phyloP scores from a whole-genome alignment of 2,113 vertebrate species.

The Oreochromis niloticus region DNA sequence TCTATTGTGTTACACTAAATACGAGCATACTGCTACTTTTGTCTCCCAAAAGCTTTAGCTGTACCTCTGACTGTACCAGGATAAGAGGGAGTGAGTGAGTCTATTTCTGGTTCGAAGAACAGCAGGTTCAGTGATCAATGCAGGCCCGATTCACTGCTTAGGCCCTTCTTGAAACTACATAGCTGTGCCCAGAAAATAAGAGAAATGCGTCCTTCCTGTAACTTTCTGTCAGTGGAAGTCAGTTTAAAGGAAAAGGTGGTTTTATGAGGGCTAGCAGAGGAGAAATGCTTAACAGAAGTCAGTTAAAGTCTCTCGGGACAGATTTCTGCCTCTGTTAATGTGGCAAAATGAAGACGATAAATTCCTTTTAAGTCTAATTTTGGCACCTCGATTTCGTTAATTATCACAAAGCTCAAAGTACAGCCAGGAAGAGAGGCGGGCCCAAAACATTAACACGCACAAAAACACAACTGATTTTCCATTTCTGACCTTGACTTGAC shows the following conservation, averaged over 20 bases:
- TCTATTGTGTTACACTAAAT: not conserved
- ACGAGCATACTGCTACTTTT: not conserved
- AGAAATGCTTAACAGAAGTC: not conserved
- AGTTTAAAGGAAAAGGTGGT: not conserved
- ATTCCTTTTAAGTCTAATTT: not conserved
- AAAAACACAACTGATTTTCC: not conserved
- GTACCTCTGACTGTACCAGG: not conserved
- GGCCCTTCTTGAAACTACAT: not conserved
- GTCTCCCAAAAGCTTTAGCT: not conserved
- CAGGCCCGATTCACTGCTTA: not conserved
- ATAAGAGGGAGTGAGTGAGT: not conserved
- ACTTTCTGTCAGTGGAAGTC: not conserved
- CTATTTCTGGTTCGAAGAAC: not conserved
- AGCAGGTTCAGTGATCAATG: not conserved
- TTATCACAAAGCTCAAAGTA: not conserved
- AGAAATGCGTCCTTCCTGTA: not conserved
- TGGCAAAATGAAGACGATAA: not conserved
- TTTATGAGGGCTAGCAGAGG: not conserved
- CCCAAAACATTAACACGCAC: not conserved
- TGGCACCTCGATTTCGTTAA: not conserved
- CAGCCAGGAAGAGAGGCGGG: not conserved
- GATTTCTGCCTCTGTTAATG: not conserved
- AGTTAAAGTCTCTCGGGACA: not conserved
- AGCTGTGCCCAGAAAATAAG: not conserved
- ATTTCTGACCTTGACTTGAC: not conserved